Conservation (phyloP, 2,113 vertebrate species). For the Silurus glanis region DNA sequence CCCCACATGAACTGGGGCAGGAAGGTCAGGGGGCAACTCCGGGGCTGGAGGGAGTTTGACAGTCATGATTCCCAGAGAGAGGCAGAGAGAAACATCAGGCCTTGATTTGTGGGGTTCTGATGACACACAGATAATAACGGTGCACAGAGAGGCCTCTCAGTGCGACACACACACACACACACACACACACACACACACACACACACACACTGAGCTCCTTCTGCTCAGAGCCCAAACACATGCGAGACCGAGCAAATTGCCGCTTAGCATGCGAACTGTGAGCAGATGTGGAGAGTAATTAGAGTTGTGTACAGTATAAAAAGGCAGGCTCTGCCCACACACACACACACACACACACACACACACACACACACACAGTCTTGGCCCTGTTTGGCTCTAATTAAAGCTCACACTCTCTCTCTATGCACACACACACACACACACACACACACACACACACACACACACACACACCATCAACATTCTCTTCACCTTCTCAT, state of each 20-base stretch:
- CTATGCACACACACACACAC: conserved; percentile 6
- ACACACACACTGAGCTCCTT: conserved; percentile 37
- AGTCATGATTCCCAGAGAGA: conserved; percentile 63
- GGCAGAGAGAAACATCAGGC: conserved; percentile 71
- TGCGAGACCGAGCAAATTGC: conserved; percentile 77
- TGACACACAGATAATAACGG: conserved; percentile 76
- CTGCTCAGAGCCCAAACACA: conserved; percentile 62
- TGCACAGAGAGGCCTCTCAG: conserved; percentile 35
- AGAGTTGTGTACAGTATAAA: conserved; percentile 75
- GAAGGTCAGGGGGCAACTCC: neutral
- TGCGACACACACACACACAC: conserved; percentile 51
- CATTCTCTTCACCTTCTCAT: neutral
- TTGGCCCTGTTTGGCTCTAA: neutral
- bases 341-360: conserved; percentile 11
- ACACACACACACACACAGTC: neutral
- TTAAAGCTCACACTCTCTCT: neutral
- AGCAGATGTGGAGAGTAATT: conserved; percentile 80
- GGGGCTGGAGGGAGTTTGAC: neutral
- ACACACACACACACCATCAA: conserved; percentile 19
- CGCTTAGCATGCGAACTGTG: conserved; percentile 76
- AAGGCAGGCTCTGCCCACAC: conserved; percentile 41
- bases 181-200: conserved; percentile 54
- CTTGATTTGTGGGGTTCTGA: conserved; percentile 75
- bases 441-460: neutral
- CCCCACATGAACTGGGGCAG: neutral